Evolutionary conservation across 35 echinoderm and acorn worm genomes (phyloP).

Genomic region (Ophiothrix spiculata): DNA sequence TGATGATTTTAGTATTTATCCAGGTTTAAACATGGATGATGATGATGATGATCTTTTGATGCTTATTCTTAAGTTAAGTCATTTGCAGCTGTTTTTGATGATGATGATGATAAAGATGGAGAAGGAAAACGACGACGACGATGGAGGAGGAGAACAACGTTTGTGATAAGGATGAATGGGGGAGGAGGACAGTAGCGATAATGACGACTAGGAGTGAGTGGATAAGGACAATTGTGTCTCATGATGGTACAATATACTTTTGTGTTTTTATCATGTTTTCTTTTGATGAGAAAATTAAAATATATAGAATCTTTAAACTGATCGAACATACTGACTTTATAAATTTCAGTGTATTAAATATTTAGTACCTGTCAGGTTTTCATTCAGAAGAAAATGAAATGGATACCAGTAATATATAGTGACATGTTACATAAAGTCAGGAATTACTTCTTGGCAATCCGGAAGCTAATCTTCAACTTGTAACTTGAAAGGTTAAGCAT

Average conservation of each 20-base stretch:
- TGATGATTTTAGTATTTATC: slow-evolving; percentile 36
- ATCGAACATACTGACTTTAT: no score
- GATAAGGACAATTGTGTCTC: no score
- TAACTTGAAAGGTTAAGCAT: neutral
- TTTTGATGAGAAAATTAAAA: no score
- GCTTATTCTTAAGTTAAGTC: neutral
- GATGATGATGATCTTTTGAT: slow-evolving; percentile 29
- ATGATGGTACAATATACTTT: no score
- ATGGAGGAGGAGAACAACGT: neutral
- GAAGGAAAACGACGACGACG: neutral
- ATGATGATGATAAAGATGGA: neutral
- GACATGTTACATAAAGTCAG: neutral
- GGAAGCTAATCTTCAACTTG: slow-evolving; percentile 3
- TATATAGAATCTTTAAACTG: no score
- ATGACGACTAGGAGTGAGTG: neutral
- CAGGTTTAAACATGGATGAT: slow-evolving; percentile 24
- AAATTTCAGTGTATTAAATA: no score
- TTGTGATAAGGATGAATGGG: neutral
- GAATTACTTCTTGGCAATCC: neutral
- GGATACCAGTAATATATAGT: neutral
- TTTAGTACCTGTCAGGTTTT: no score
- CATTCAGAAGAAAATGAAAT: no score
- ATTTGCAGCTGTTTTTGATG: neutral
- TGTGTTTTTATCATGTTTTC: no score
- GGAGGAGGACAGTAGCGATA: neutral